Evolutionary conservation across 2,888 invertebrate genomes (phyloP).

Genomic region (Hemicrepidius hirtus): DNA sequence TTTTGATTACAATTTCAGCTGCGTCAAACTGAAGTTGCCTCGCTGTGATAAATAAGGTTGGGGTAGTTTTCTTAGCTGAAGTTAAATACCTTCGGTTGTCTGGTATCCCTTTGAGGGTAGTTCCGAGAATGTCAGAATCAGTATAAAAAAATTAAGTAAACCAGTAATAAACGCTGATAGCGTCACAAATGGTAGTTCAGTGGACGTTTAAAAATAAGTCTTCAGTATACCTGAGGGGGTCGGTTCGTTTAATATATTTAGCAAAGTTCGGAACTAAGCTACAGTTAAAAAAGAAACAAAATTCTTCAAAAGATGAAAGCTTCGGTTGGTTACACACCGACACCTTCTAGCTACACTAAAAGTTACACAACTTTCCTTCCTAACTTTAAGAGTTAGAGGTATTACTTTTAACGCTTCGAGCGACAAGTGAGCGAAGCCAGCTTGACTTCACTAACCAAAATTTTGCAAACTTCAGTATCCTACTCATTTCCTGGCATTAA

Average conservation of each 20-base stretch:
- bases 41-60: conserved; percentile 15
- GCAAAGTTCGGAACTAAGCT: conserved; percentile 28
- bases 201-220: conserved; percentile 4
- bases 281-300: conserved; percentile 42
- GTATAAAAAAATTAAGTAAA: neutral
- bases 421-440: conserved; percentile 46
- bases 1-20: conserved; percentile 6
- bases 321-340: conserved; percentile 51
- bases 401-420: conserved; percentile 54
- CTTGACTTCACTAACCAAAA: conserved; percentile 44
- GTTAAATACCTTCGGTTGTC: neutral
- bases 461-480: conserved; percentile 39
- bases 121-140: neutral
- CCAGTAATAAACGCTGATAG: neutral
- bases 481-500: conserved; percentile 29
- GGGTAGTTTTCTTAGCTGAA: neutral
- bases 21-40: conserved; percentile 5
- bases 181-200: neutral
- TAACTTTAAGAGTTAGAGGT: conserved; percentile 53
- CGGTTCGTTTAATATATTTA: conserved; percentile 29
- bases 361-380: conserved; percentile 56
- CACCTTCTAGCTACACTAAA: conserved; percentile 54
- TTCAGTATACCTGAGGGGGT: neutral
- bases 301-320: conserved; percentile 41
- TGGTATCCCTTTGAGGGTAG: neutral